A percentile compares a stretch with the other conserved stretches of the same genome.
Evolutionary conservation across 2,113 vertebrate species (phyloP).

Genomic region (Entelurus aequoreus): DNA sequence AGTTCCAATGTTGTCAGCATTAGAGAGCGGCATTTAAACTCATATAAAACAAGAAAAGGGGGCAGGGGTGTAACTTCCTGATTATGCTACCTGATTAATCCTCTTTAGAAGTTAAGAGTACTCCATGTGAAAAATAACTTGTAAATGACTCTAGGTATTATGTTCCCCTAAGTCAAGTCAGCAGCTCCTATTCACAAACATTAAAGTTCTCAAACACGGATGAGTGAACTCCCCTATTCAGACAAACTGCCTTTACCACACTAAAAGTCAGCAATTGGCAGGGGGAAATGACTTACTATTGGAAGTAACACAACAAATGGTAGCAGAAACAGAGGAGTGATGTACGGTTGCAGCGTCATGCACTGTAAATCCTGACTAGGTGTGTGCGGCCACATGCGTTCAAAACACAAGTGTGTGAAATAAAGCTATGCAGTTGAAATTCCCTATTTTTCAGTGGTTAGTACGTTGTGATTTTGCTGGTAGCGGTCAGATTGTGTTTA

Average conservation of each 20-base stretch:
- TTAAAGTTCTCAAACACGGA: not conserved
- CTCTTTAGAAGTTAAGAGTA: too few species aligned
- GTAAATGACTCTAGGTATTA: too few species aligned
- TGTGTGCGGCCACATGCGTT: slow-evolving; percentile 3
- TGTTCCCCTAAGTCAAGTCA: too few species aligned
- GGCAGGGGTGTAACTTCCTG: too few species aligned
- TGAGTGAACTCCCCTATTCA: not conserved
- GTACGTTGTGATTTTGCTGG: not conserved
- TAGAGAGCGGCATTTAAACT: too few species aligned
- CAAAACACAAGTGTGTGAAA: not conserved
- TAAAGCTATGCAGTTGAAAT: not conserved
- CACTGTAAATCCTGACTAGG: slow-evolving; percentile 4
- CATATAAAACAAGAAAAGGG: too few species aligned
- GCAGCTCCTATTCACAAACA: too few species aligned
- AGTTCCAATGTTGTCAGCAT: too few species aligned
- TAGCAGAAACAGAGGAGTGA: slow-evolving; percentile 12
- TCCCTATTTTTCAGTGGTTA: not conserved
- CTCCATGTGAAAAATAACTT: too few species aligned
- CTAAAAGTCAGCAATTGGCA: slow-evolving; percentile 2
- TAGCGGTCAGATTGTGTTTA: not conserved
- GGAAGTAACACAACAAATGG: slow-evolving; percentile 5
- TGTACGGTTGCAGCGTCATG: not conserved
- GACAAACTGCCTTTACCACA: slow-evolving; percentile 3
- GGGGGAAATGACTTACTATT: slow-evolving; percentile 6
- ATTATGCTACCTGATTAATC: too few species aligned